Conservation (phyloP, 1,140 invertebrate genomes). For the Nylanderia fulva region DNA sequence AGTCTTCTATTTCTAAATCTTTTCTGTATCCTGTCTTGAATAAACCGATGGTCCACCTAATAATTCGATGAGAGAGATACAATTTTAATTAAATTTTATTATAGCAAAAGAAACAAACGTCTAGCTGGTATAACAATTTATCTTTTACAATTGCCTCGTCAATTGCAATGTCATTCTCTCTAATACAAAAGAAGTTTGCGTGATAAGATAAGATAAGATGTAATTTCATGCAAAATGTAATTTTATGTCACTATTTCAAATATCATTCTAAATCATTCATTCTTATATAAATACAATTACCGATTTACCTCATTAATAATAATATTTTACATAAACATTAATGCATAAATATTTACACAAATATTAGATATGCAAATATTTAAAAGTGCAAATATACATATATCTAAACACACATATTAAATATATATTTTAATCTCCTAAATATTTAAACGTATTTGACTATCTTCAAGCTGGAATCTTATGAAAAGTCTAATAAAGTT, state of each 20-base stretch:
- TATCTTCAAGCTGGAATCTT: neutral
- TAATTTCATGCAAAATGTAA: neutral
- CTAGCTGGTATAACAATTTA: too few relatives aligned
- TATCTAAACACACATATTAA: neutral
- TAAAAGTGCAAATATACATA: neutral
- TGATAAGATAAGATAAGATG: slow-evolving; percentile 30
- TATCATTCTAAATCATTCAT: neutral
- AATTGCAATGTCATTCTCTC: neutral
- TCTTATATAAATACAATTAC: neutral
- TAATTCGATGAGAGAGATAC: neutral
- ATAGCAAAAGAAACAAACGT: too few relatives aligned
- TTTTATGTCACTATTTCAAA: neutral
- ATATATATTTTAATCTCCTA: neutral
- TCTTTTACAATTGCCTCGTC: neutral
- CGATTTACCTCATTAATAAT: too few relatives aligned
- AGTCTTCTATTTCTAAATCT: slow-evolving; percentile 86
- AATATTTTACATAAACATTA: too few relatives aligned
- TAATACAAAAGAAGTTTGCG: neutral
- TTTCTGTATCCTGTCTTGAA: slow-evolving; percentile 87
- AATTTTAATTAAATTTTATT: neutral
- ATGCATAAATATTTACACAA: too few relatives aligned
- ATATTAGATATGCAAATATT: neutral
- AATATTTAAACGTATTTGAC: neutral
- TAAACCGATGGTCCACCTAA: slow-evolving; percentile 86
- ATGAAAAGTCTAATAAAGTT: neutral